Evolutionary conservation across 2,797 vertebrate species (phyloP).

Genomic region (Enteromius radiatus): DNA sequence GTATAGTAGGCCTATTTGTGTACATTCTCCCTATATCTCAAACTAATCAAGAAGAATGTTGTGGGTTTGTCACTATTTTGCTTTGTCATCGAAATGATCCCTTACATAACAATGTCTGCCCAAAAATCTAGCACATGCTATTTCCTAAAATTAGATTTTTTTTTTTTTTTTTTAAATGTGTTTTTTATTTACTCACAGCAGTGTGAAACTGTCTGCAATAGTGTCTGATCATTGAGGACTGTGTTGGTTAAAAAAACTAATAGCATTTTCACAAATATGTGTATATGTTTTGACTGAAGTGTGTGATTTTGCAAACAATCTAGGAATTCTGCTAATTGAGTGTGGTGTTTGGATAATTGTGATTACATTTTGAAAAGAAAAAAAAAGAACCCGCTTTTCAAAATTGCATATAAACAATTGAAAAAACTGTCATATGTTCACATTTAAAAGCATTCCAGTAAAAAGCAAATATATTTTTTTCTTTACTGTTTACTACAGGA

Average conservation of each 20-base stretch:
- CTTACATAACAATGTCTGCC: neutral
- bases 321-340: neutral
- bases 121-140: neutral
- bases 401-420: no score
- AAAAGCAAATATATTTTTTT: no score
- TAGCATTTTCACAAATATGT: neutral
- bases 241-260: neutral
- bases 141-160: neutral
- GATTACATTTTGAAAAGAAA: neutral
- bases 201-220: conserved; percentile 1
- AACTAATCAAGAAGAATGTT: conserved; percentile 9
- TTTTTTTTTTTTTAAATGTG: neutral
- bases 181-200: neutral
- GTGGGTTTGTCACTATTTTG: neutral
- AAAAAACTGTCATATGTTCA: no score
- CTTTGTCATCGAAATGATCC: neutral
- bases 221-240: neutral
- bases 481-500: no score
- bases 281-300: neutral
- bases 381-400: no score
- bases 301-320: neutral
- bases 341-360: neutral
- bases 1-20: neutral
- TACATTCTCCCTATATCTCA: conserved; percentile 11
- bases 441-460: no score